Base-by-base conservation (phyloP, 2,888 invertebrate species). In the Oligia latruncula region DNA sequence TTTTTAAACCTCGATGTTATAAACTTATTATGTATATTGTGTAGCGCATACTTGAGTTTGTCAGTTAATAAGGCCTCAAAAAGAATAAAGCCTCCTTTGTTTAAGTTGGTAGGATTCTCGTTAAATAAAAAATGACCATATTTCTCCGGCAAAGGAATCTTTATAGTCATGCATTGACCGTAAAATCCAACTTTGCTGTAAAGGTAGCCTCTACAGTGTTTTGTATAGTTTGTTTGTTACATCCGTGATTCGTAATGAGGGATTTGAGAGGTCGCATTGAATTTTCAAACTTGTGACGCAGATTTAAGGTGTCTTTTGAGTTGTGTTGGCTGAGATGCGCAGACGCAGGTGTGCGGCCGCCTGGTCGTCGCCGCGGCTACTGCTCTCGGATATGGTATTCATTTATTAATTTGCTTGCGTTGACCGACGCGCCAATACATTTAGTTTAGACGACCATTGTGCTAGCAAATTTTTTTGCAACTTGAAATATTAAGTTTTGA, bases 241-340 rank as follows among this genome's bases (percentile, higher is more conserved):
- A 95, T 95, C 95, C 95, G 95, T 96, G 96, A 96, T 96, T 96
- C 93, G 95, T 96, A 96, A 96, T 96, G 95, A 95, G 95, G 94
- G 92, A 94, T 90, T 91, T 85, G 76, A 64, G 43, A 3, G 4
- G 1, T 3, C 11, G 11, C 86, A 85, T 29, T 35, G 23, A 4
- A 92, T 80, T 89, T 82, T 83, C 43, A 75, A 70, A 82, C 87
- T 84, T 92, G 81, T 64, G 0, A 0, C 0, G 0, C 4, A 0
- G 5, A 0, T 0, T 52, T 91, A 94, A 88, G 88, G 90, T 91
- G 17, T 76, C 74, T 78, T 84, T 91, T 93, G 13, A 74, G 9
- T 73, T 92, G 94, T 67, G 23, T 4, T 4, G 15, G 55, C 71
- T 74, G 89, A 94, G 96, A 96, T 96, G 96, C 93, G 94, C 93